Evolutionary conservation across 2,797 vertebrate genomes (phyloP), one percentile per base, ranked within the genome.

Genomic region (Sternarchorhynchus goeldii): DNA sequence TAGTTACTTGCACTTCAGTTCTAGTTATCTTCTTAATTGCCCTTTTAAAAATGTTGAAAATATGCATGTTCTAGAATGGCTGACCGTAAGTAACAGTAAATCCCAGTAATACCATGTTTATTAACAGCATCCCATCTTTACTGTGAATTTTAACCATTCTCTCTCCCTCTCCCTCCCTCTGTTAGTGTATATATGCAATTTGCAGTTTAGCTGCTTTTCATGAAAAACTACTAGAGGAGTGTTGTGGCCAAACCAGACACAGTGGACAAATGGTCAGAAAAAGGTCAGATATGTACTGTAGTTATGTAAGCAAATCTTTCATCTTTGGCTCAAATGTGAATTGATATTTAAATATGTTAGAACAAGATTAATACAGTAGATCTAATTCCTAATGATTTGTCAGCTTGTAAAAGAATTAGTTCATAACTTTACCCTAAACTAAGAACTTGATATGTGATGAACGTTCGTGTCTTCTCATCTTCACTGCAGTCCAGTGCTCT

Each of bases 221-320:
- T 0, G 95, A 95, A 88, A 87, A 93, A 14, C 93, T 87, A 86
- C 84, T 99, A 98, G 90, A 95, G 79, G 88, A 77, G 85, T 4
- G 45, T 89, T 0, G 83, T 99, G 79, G 93, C 91, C 17, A 94
- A 93, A 77, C 62, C 93, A 0, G 95, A 94, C 18, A 90, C 99
- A 92, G 97, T 99, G 72, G 96, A 97, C 60, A 96, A 99, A 76
- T 98, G 99, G 25, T 88, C 95, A 99, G 88, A 95, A 95, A 86
- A 97, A 98, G 95, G 97, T 97, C 69, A 88, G 89, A 25, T 59
- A 21, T 17, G 39, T 41, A 41, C 25, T 25, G 25, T 25, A 25
- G 25, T 25, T 25, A 25, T 25, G 25, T 25, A 25, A 25, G 25
- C 25, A 25, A 25, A 25, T 25, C 25, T 25, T 25, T 25, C 25